phyloP scores from a whole-genome alignment of 2,888 invertebrate genomes.

The Polydrusus cervinus region DNA sequence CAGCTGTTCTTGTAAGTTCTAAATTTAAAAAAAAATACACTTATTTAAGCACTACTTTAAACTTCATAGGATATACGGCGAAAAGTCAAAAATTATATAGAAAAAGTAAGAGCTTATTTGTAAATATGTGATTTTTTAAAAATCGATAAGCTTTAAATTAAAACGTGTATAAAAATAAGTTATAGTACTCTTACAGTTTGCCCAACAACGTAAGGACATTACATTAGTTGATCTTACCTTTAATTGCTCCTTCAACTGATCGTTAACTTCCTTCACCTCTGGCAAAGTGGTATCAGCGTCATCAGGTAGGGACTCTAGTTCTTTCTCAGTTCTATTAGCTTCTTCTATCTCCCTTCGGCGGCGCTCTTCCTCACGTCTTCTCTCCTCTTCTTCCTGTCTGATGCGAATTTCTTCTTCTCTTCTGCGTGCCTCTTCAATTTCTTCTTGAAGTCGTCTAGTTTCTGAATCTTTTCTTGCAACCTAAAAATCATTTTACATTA shows the following conservation, averaged over 20 bases:
- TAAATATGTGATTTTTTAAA: too few species aligned
- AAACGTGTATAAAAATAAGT: too few species aligned
- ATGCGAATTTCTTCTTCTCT: constrained; percentile 57
- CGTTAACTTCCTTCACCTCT: constrained; percentile 65
- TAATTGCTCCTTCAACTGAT: constrained; percentile 66
- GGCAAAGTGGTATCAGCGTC: constrained; percentile 65
- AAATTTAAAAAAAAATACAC: constrained; percentile 50
- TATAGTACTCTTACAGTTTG: too few species aligned
- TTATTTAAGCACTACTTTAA: too few species aligned
- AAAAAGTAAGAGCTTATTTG: too few species aligned
- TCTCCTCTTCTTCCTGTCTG: constrained; percentile 54
- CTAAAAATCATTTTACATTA: constrained; percentile 24
- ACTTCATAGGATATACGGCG: too few species aligned
- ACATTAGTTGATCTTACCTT: constrained; percentile 64
- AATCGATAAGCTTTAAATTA: too few species aligned
- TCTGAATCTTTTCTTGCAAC: constrained; percentile 65
- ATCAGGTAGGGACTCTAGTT: constrained; percentile 63
- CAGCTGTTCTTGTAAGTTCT: constrained; percentile 66
- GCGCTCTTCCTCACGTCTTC: constrained; percentile 55
- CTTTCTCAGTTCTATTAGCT: constrained; percentile 53
- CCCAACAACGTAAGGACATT: too few species aligned
- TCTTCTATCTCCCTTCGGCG: constrained; percentile 55
- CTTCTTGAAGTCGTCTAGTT: constrained; percentile 65
- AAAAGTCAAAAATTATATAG: too few species aligned
- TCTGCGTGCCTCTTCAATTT: constrained; percentile 64